Evolutionary conservation across 2,797 vertebrate genomes (phyloP).

Genomic region (Microtus obscurus): DNA sequence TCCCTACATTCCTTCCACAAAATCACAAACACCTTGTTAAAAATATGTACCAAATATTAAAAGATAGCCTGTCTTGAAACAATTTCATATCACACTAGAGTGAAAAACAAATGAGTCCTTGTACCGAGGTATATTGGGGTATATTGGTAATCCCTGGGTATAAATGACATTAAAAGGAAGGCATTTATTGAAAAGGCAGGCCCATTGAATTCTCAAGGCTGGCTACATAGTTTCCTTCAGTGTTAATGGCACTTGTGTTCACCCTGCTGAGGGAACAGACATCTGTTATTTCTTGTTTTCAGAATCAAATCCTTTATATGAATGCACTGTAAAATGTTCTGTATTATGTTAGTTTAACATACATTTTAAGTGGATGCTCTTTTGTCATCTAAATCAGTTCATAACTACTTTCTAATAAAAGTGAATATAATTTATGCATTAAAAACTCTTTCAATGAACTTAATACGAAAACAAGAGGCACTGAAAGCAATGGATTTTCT

Average conservation of each 20-base stretch:
- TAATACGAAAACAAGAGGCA: constrained; percentile 44
- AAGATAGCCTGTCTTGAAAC: constrained; percentile 65
- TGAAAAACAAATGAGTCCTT: constrained; percentile 74
- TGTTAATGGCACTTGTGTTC: constrained; percentile 72
- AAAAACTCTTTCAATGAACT: constrained; percentile 63
- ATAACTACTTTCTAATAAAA: constrained; percentile 59
- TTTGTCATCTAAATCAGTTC: constrained; percentile 56
- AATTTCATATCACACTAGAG: constrained; percentile 69
- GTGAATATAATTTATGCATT: constrained; percentile 49
- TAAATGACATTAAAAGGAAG: constrained; percentile 65
- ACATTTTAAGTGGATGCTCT: constrained; percentile 47
- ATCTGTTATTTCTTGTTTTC: constrained; percentile 70
- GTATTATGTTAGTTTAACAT: constrained; percentile 58
- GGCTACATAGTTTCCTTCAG: not conserved
- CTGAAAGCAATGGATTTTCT: constrained; percentile 26
- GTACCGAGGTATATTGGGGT: constrained; percentile 56
- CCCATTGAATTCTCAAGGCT: constrained; percentile 63
- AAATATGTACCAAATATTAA: constrained; percentile 69
- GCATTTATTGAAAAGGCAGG: constrained; percentile 64
- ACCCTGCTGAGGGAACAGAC: constrained; percentile 59
- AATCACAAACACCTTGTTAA: constrained; percentile 72
- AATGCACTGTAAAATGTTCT: constrained; percentile 57
- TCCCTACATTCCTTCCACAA: constrained; percentile 49
- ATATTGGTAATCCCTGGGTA: constrained; percentile 62
- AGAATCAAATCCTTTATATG: constrained; percentile 41